These are phyloP conservation scores for Ladona fulva DNA, from an alignment of 1,140 invertebrate species.

Conservation along the genomic window DNA sequence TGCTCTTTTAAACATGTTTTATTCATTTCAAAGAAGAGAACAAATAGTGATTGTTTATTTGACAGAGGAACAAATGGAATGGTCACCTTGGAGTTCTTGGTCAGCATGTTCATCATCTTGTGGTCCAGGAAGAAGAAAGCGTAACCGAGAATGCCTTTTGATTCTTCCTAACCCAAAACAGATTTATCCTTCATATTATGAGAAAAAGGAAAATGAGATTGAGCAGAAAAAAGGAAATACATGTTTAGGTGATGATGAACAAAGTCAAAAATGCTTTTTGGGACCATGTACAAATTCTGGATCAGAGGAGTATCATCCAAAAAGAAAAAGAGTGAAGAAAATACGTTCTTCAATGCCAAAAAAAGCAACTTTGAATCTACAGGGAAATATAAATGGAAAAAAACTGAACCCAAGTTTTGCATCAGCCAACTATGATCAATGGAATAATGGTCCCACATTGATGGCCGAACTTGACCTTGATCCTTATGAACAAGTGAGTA, in stretches of 20 bases:
- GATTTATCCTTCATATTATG: background rate
- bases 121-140: slow-evolving; percentile 36
- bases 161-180: slow-evolving; percentile 25
- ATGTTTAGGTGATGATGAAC: slow-evolving; percentile 43
- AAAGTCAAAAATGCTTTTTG: slow-evolving; percentile 38
- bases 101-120: slow-evolving; percentile 40
- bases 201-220: slow-evolving; percentile 32
- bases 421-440: background rate
- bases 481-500: background rate
- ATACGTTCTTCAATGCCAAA: background rate
- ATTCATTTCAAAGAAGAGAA: background rate
- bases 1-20: no score
- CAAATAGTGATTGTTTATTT: slow-evolving; percentile 14
- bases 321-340: background rate
- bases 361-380: background rate
- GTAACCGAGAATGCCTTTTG: slow-evolving; percentile 34
- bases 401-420: background rate
- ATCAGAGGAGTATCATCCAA: slow-evolving; percentile 29
- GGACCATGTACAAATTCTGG: slow-evolving; percentile 40
- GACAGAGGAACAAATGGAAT: slow-evolving; percentile 36
- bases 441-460: background rate
- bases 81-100: slow-evolving; percentile 45
- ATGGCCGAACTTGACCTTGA: background rate
- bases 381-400: background rate
- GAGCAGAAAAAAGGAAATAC: slow-evolving; percentile 39